Evolutionary conservation across 2,113 vertebrate species (phyloP).

Genomic region (Gallinago paraguaiae): DNA sequence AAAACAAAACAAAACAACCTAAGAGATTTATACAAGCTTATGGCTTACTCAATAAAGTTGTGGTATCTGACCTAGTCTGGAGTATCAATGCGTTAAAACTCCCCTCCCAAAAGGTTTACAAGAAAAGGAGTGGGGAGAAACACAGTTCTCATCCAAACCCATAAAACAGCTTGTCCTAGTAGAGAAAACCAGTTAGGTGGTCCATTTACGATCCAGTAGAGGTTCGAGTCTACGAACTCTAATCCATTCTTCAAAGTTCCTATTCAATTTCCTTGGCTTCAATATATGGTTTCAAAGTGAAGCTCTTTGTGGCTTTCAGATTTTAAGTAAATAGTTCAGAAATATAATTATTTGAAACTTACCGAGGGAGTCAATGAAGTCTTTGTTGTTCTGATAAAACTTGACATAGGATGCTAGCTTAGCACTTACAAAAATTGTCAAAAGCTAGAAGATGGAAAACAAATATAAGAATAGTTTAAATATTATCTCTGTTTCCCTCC

Average conservation of each 20-base stretch:
- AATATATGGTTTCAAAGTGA: background rate
- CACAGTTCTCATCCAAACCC: background rate
- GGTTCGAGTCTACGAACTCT: background rate
- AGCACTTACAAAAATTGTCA: constrained; percentile 98
- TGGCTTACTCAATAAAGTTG: background rate
- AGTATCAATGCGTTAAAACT: background rate
- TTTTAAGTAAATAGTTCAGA: background rate
- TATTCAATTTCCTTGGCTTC: background rate
- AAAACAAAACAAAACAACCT: background rate
- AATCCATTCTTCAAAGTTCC: background rate
- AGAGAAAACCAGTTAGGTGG: background rate
- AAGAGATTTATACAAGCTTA: background rate
- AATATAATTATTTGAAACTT: constrained; percentile 69
- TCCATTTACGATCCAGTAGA: background rate
- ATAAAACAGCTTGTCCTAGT: background rate
- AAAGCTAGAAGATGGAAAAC: constrained; percentile 80
- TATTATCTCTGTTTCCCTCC: background rate
- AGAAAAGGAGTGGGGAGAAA: background rate
- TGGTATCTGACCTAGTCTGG: background rate
- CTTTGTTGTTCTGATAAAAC: constrained; percentile 99
- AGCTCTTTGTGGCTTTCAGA: background rate
- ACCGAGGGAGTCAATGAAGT: constrained; percentile 99
- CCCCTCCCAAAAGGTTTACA: background rate
- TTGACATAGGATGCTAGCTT: constrained; percentile 94
- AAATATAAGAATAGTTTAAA: constrained; percentile 26